These are phyloP conservation scores for Hypercompe scribonia DNA, from an alignment of 2,888 invertebrate genomes.

Conservation along the genomic window DNA sequence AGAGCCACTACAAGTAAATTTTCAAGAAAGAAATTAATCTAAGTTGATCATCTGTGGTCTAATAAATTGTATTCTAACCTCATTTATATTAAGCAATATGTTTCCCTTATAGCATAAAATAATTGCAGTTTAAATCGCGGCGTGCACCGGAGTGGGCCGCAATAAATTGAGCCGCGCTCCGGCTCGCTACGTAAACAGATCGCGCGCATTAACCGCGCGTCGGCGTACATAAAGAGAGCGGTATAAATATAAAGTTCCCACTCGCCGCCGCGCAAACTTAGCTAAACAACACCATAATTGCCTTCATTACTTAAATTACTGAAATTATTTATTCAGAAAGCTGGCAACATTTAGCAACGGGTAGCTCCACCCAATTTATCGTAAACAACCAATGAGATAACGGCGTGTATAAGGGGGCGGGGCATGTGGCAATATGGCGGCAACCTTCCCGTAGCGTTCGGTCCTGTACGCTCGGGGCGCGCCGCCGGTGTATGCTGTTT, in stretches of 20 bases:
- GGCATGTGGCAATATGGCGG: slow-evolving; percentile 82
- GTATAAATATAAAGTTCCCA: slow-evolving; percentile 87
- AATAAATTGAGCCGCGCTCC: slow-evolving; percentile 79
- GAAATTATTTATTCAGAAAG: slow-evolving; percentile 87
- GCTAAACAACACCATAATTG: slow-evolving; percentile 87
- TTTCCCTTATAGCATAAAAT: slow-evolving; percentile 80
- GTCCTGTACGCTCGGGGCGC: slow-evolving; percentile 61
- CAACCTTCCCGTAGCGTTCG: slow-evolving; percentile 59
- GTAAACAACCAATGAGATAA: slow-evolving; percentile 67
- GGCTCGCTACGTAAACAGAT: slow-evolving; percentile 84
- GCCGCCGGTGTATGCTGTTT: slow-evolving; percentile 64
- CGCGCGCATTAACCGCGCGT: slow-evolving; percentile 85
- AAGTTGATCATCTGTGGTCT: slow-evolving; percentile 42
- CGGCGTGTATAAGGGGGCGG: slow-evolving; percentile 67
- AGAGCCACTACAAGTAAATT: neutral
- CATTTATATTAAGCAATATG: slow-evolving; percentile 77
- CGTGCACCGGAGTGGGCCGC: slow-evolving; percentile 79
- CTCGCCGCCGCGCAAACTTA: slow-evolving; percentile 86
- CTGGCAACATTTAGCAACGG: slow-evolving; percentile 83
- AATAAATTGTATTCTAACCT: slow-evolving; percentile 62
- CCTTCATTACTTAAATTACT: slow-evolving; percentile 87
- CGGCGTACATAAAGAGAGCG: slow-evolving; percentile 86
- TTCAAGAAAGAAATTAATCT: slow-evolving; percentile 24
- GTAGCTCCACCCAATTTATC: slow-evolving; percentile 66
- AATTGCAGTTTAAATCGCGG: slow-evolving; percentile 85